Percentiles rank a stretch among this genome's conserved stretches.
Conservation (phyloP, 2,888 invertebrate genomes). For the Megamerina dolium region DNA sequence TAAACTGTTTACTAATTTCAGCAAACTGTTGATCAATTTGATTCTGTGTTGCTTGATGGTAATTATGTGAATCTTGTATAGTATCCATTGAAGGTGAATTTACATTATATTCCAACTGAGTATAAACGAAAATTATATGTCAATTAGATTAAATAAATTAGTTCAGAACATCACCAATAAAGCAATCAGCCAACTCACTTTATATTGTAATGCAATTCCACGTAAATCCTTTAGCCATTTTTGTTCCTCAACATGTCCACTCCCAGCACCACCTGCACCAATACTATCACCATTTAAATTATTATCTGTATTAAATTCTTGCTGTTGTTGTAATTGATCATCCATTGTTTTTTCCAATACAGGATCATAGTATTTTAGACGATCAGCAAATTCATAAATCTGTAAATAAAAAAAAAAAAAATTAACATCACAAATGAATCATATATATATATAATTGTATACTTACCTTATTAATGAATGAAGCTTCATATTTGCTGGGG, state of each 20-base stretch:
- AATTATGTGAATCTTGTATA: constrained; percentile 17
- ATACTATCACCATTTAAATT: constrained; percentile 33
- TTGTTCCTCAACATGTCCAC: constrained; percentile 38
- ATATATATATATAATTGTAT: too few species aligned
- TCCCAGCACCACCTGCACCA: neutral
- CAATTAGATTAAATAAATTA: neutral
- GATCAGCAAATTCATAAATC: constrained; percentile 53
- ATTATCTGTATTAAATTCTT: constrained; percentile 32
- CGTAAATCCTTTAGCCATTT: constrained; percentile 46
- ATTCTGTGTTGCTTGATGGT: constrained; percentile 30
- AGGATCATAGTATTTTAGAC: constrained; percentile 68
- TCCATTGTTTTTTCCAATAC: constrained; percentile 40
- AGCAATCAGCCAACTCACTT: constrained; percentile 21
- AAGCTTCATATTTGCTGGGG: constrained; percentile 52
- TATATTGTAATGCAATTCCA: constrained; percentile 28
- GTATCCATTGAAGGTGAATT: constrained; percentile 3
- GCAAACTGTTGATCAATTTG: constrained; percentile 45
- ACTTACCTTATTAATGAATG: constrained; percentile 53
- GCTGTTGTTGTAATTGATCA: constrained; percentile 41
- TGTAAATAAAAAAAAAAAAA: constrained; percentile 19
- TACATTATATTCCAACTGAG: too few species aligned
- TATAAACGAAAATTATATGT: too few species aligned
- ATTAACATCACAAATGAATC: neutral
- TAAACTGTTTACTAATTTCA: constrained; percentile 46
- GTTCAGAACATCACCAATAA: neutral